phyloP scores from a whole-genome alignment of 2,113 vertebrate genomes.

The Cyanistes caeruleus region DNA sequence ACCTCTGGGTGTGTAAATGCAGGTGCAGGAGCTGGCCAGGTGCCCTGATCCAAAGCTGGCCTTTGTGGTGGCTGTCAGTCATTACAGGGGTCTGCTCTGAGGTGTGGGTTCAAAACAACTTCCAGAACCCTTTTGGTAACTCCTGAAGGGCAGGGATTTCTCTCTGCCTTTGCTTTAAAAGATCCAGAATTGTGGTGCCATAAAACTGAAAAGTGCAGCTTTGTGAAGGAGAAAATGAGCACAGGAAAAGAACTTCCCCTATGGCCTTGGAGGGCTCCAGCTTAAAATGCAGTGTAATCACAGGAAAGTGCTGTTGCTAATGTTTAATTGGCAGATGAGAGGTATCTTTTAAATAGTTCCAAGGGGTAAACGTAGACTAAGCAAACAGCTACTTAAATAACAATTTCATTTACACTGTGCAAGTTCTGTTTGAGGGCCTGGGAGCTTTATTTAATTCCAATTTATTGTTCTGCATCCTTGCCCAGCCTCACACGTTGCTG shows the following conservation, averaged over 20 bases:
- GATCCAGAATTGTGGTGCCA: rapidly evolving
- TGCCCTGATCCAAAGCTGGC: not conserved
- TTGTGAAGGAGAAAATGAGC: not conserved
- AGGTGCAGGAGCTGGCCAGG: not conserved
- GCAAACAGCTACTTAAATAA: not conserved
- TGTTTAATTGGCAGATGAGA: not conserved
- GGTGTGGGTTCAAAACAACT: not conserved
- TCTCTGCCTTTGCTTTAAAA: not conserved
- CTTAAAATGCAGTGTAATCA: not conserved
- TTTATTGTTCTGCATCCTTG: not conserved
- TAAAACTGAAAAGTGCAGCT: not conserved
- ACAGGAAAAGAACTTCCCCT: not conserved
- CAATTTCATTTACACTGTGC: not conserved
- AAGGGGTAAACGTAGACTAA: not conserved
- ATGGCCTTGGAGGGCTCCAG: not conserved
- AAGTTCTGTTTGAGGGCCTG: not conserved
- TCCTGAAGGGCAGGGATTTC: not conserved
- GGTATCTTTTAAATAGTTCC: not conserved
- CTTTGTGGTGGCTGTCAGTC: not conserved
- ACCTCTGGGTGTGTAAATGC: not conserved
- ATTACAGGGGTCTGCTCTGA: not conserved
- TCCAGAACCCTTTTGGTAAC: not conserved
- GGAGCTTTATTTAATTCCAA: not conserved
- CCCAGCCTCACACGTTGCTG: slow-evolving; percentile 91
- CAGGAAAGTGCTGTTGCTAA: not conserved